These are phyloP conservation scores for Ciconia boyciana DNA, from an alignment of 2,113 vertebrate genomes.

Conservation along the genomic window DNA sequence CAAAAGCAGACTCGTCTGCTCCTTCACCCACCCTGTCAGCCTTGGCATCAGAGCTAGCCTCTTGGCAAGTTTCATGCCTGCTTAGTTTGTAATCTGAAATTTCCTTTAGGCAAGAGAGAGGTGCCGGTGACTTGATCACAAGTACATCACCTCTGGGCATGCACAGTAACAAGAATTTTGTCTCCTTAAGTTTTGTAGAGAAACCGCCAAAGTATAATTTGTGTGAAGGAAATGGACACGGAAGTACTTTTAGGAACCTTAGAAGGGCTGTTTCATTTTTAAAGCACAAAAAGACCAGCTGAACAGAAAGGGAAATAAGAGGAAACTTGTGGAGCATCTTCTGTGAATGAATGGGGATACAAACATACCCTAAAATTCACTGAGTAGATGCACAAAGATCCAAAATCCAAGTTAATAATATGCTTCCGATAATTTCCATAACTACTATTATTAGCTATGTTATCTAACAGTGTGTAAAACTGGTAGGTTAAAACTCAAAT, in stretches of 20 bases:
- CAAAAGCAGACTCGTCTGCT: not conserved
- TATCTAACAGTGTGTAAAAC: not conserved
- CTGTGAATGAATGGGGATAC: not conserved
- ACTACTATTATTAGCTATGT: accelerated
- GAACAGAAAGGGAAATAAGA: not conserved
- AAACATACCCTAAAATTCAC: not conserved
- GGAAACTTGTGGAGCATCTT: not conserved
- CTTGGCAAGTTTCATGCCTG: not conserved
- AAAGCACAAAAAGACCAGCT: not conserved
- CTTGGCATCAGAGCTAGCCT: not conserved
- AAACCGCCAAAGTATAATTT: not conserved
- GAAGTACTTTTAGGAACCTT: not conserved
- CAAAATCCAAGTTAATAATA: not conserved
- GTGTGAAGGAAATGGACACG: not conserved
- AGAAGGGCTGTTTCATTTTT: not conserved
- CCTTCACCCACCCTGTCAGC: not conserved
- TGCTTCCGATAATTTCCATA: not conserved
- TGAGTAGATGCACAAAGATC: not conserved
- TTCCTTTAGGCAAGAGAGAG: not conserved
- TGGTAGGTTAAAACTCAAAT: not conserved
- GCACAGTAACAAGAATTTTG: not conserved
- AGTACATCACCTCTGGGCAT: not conserved
- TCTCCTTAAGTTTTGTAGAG: not conserved
- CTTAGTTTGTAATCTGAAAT: not conserved
- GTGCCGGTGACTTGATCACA: not conserved